Evolutionary conservation across 2,888 invertebrate species (phyloP), one percentile per base, ranked within the genome.

Genomic region (Augiades crinisus): DNA sequence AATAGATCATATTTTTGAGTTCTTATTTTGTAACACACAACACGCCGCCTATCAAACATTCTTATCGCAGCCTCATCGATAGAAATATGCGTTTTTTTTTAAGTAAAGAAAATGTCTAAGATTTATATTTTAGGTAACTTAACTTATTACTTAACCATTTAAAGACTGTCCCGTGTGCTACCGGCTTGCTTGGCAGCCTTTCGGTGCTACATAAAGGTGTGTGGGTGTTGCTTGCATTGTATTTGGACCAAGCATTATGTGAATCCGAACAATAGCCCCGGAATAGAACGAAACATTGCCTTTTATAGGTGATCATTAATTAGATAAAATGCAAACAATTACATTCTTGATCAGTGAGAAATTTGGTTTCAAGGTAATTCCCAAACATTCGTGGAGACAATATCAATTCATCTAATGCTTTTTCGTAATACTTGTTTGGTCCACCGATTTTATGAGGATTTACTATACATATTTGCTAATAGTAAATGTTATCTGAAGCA

Each of bases 251-350:
- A 50, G 36, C 49, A 50, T 49, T 41, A 49, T 50, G 34, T 50
- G 49, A 43, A 43, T 10, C 34, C 12, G 43, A 50, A 50, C 50
- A 50, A 50, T 50, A 43, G 50, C 43, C 17, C 17, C 21, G 34
- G 34, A 6, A 34, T 19, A 41, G 43, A 36, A 24, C 45, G 16
- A 45, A 41, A 43, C 43, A 36, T 24, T 36, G 27, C 50, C 50
- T 50, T 50, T 50, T 43, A 50, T 36, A 36, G 50, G 21, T 43
- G 19, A 43, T 36, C 43, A 36, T 50, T 50, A 50, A 50, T 50
- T 50, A 50, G 43, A 43, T 50, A 41, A 47, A 41, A 34, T 34
- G 19, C 14, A 14, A 24, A 36, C 50, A 50, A 43, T 50, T 50
- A 27, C n/a, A 49, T 34, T 50, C 36, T n/a, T 36, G 19, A 43